These are phyloP conservation scores for Labeo catla DNA, from an alignment of 2,113 vertebrate species.

Conservation along the genomic window DNA sequence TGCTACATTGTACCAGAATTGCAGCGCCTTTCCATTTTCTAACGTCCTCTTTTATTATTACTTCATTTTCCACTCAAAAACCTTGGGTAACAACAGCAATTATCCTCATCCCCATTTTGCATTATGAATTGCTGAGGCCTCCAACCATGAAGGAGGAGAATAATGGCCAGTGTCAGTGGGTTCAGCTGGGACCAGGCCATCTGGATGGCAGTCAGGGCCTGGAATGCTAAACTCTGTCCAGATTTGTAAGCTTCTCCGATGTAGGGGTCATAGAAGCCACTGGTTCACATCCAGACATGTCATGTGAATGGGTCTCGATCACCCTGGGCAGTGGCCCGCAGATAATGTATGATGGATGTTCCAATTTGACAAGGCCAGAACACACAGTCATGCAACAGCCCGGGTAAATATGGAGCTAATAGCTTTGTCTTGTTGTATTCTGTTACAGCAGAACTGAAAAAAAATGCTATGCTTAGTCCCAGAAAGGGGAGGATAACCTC, in stretches of 20 bases:
- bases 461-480: too few species aligned
- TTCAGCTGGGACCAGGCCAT: constrained; percentile 54
- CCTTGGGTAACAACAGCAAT: constrained; percentile 47
- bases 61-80: constrained; percentile 23
- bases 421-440: constrained; percentile 14
- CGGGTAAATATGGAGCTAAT: constrained; percentile 28
- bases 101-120: constrained; percentile 49
- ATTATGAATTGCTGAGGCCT: constrained; percentile 51
- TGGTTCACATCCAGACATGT: constrained; percentile 31
- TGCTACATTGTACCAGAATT: background rate
- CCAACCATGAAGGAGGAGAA: constrained; percentile 50
- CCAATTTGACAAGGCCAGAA: constrained; percentile 34
- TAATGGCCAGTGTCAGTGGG: constrained; percentile 53
- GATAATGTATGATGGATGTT: constrained; percentile 34
- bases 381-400: constrained; percentile 5
- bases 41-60: constrained; percentile 15
- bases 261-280: constrained; percentile 21
- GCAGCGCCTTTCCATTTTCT: constrained; percentile 16
- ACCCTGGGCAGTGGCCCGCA: constrained; percentile 7
- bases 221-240: constrained; percentile 48
- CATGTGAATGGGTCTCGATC: constrained; percentile 20
- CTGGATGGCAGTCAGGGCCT: constrained; percentile 52
- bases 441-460: background rate
- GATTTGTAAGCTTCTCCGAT: constrained; percentile 27
- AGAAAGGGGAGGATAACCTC: background rate